Base-by-base conservation (phyloP, 2,888 invertebrate species). In the Drosophila histrio region DNA sequence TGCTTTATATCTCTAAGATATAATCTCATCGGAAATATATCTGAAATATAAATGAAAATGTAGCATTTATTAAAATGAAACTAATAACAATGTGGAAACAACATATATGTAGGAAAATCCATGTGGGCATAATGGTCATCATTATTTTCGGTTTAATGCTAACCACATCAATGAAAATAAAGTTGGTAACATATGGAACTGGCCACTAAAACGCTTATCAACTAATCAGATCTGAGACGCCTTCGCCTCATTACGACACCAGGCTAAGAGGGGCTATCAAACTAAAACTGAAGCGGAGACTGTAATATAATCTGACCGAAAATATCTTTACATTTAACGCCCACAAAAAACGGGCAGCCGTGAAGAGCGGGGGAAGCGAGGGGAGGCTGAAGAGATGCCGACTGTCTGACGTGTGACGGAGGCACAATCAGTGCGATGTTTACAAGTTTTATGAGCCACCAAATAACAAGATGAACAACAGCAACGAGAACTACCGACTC, bases 381-480 rank as follows among this genome's bases (percentile, higher is more conserved):
- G 13, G 6, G 30, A 17, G 39, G 9, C n/a, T n/a, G 36, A 32
- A 19, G 19, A 32, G 28, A 7, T 57, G 17, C 41, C 7, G 34
- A 19, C 38, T 5, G 38, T 38, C 39, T 44, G 44, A 26, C 28
- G 7, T 46, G 24, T 38, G 78, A 64, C 80, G 56, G 83, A 47
- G 72, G 79, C 81, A 65, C 81, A 80, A 83, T 82, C 81, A 77
- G 72, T 68, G 72, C 66, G 77, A 75, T 82, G 82, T 84, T 82
- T 81, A 82, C 82, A 82, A 84, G 81, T 84, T 84, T 82, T 84
- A 82, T 81, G 84, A 79, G 81, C 79, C 79, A 80, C 77, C 75
- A 83, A 83, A 77, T 79, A 77, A 80, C 81, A 80, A 67, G 80
- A 62, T 66, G 66, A 69, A 71, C 73, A 70, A 73, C 76, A 46